Percentiles rank a stretch among this genome's conserved stretches.
Evolutionary conservation across 2,113 vertebrate species (phyloP).

Genomic region (Lagopus leucura): DNA sequence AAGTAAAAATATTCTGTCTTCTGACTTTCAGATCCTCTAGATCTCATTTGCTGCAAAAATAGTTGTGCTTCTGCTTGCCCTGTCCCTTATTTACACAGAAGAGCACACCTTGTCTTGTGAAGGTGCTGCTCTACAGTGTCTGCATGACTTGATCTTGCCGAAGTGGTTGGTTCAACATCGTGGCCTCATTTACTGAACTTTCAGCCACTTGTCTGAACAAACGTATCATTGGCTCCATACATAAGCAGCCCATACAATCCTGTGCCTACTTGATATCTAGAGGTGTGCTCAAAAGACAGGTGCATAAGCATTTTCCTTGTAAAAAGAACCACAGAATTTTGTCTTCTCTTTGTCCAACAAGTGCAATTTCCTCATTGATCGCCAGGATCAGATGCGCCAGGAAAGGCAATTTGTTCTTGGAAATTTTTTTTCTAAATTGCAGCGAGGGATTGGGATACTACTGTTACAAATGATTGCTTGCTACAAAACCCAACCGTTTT

Average conservation of each 20-base stretch:
- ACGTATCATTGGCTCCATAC: accelerated
- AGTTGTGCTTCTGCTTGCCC: neutral
- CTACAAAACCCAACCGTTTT: conserved; percentile 4
- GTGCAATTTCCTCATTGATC: neutral
- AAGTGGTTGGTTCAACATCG: neutral
- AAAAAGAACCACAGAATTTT: neutral
- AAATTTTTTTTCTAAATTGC: neutral
- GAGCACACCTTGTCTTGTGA: neutral
- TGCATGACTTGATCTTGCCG: neutral
- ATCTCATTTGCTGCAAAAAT: neutral
- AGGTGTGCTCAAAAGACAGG: neutral
- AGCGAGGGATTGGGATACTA: neutral
- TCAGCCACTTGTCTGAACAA: neutral
- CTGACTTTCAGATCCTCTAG: neutral
- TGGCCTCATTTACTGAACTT: neutral
- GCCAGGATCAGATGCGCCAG: neutral
- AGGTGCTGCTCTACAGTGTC: neutral
- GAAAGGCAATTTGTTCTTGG: neutral
- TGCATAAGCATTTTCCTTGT: neutral
- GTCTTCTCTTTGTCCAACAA: neutral
- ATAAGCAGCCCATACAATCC: neutral
- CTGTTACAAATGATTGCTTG: neutral
- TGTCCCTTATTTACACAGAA: neutral
- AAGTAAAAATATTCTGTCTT: neutral
- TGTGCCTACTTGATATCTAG: neutral